Evolutionary conservation across 2,113 vertebrate genomes (phyloP), one percentile per base, ranked within the genome.

Genomic region (Accipiter virgatus): DNA sequence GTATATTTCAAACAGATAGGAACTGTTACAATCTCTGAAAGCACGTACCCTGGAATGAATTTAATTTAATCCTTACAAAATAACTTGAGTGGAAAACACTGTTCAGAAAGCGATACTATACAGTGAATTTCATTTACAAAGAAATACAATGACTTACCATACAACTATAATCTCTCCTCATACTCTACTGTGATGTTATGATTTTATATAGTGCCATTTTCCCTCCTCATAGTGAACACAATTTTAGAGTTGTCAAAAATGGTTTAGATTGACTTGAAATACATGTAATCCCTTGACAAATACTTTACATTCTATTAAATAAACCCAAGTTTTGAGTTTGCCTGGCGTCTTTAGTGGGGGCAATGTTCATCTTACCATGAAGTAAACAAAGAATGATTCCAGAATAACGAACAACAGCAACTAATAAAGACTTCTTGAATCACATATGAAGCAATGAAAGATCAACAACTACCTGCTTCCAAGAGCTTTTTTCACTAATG

Each of bases 61-160:
- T 97, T 97, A 97, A 98, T 97, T 97, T 98, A 97, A 98, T 97
- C 93, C 79, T 97, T 95, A 97, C 90, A 96, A 97, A 97, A 94
- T 68, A 98, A 96, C 90, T 96, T 98, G 93, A 97, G 89, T 96
- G 93, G 93, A 98, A 98, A 98, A 94, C 86, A 96, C 38, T 96
- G 94, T 94, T 97, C 95, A 97, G 72, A 93, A 97, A 93, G 75
- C 10, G 63, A 93, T 68, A 74, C 36, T 81, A 31, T 92, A 95
- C 94, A 95, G 68, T 88, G 95, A 95, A 97, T 96, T 97, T 93
- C 90, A 97, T 98, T 97, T 97, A 97, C 75, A 94, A 87, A 81
- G 59, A 97, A 97, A 97, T 94, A 96, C 96, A 98, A 96, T 89
- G 2, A 82, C 68, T 95, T 94, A 61, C 27, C 71, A 2, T 90